Evolutionary conservation across 2,888 invertebrate genomes (phyloP).

Genomic region (Perizoma flavofasciatum): DNA sequence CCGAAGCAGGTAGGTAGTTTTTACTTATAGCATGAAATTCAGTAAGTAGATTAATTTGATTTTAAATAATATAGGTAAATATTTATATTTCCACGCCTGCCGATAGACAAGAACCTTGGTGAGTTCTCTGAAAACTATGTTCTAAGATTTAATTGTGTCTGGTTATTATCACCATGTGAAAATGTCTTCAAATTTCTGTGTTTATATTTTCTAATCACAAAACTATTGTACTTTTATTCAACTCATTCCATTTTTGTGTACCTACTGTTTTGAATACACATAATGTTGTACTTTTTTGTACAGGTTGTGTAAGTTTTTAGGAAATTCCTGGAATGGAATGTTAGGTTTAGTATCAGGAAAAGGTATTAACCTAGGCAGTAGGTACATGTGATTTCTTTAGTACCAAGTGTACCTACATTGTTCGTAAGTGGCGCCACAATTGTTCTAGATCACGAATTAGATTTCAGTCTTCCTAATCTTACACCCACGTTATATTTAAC

Average conservation of each 20-base stretch:
- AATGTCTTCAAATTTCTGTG: slow-evolving; percentile 6
- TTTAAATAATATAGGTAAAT: slow-evolving; percentile 8
- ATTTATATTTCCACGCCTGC: slow-evolving; percentile 71
- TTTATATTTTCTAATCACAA: slow-evolving; percentile 2
- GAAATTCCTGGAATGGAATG: too few species aligned
- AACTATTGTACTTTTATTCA: too few species aligned
- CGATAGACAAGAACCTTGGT: slow-evolving; percentile 80
- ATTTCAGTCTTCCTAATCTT: slow-evolving; percentile 12
- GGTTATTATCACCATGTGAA: slow-evolving; percentile 21
- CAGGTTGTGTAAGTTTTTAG: too few species aligned
- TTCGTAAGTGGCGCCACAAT: slow-evolving; percentile 7
- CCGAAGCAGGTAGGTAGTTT: too few species aligned
- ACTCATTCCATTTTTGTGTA: background rate
- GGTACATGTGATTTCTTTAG: background rate
- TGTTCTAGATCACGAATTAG: slow-evolving; percentile 1
- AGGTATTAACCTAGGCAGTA: too few species aligned
- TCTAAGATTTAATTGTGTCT: slow-evolving; percentile 4
- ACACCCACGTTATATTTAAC: slow-evolving; percentile 5
- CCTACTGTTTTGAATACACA: too few species aligned
- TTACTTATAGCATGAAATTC: slow-evolving; percentile 15
- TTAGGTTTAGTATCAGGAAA: too few species aligned
- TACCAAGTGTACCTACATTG: too few species aligned
- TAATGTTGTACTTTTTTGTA: too few species aligned
- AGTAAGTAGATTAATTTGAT: slow-evolving; percentile 6
- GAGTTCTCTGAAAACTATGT: slow-evolving; percentile 55